Evolutionary conservation across 2,113 vertebrate species (phyloP).

Genomic region (Austrofundulus limnaeus): DNA sequence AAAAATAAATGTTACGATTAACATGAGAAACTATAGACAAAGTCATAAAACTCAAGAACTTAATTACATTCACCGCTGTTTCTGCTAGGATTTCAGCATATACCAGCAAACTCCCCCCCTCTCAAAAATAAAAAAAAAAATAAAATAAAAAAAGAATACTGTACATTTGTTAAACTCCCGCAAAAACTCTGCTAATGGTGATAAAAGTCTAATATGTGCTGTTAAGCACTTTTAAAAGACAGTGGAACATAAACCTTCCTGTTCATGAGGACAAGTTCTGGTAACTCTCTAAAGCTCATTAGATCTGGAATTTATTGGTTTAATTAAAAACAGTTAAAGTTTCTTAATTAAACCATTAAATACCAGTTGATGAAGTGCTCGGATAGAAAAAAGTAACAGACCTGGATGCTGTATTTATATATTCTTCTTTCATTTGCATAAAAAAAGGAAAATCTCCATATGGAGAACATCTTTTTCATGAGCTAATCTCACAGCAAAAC

Average conservation of each 20-base stretch:
- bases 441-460: background rate
- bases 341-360: background rate
- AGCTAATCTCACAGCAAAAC: too few species aligned
- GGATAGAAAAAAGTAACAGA: background rate
- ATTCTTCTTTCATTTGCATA: too few species aligned
- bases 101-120: background rate
- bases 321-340: background rate
- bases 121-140: background rate
- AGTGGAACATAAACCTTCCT: background rate
- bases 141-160: background rate
- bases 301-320: background rate
- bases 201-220: background rate
- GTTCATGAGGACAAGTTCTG: background rate
- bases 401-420: background rate
- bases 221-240: background rate
- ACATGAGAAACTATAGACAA: background rate
- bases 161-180: background rate
- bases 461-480: background rate
- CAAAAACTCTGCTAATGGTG: background rate
- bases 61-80: too few species aligned
- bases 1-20: background rate
- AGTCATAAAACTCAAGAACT: too few species aligned
- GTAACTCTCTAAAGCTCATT: background rate
- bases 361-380: background rate
- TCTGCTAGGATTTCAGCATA: background rate